Evolutionary conservation across 2,888 invertebrate genomes (phyloP), one percentile per base, ranked within the genome.

Genomic region (Litoditis marina): DNA sequence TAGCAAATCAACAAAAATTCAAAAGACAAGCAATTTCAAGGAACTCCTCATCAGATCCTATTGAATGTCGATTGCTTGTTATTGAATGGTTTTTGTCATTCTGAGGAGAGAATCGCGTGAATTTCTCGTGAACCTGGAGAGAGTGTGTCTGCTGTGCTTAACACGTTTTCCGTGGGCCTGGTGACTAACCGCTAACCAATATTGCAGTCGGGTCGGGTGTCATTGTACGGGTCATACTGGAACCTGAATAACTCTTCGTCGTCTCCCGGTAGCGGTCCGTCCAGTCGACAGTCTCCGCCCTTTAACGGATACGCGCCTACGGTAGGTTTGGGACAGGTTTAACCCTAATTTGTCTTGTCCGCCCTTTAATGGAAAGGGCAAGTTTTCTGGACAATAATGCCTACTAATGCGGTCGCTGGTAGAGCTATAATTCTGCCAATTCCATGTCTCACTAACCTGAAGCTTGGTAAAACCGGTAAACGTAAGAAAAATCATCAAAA

Each of bases 151-250:
- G 39, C 16, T 53, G 36, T 49, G 46, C 31, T 28, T 47, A 28
- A 34, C 54, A 6, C 7, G 27, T 27, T 30, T n/a, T 55, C 27
- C 44, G 27, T 47, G 27, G n/a, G 8, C 13, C 22, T 13, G 8
- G 49, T 49, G 13, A 28, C 49, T 16, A 16, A 19, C 32, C 32
- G 39, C 13, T 7, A n/a, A 51, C 34, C 44, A 46, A 22, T 47
- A 50, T 70, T 71, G 46, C 64, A 76, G 76, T 68, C 69, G 57
- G 78, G 78, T 50, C 78, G 81, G 47, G 66, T 81, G 42, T 81
- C 81, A 0, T 61, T 82, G 42, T 81, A 81, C 65, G 81, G 81
- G 47, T 78, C 79, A 13, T 81, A 81, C 63, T 81, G 81, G 81
- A 81, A 81, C 61, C 65, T 81, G 11, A 57, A 61, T 28, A 53